Conservation (phyloP, 2,797 vertebrate species). For the Chaunax sp. region DNA sequence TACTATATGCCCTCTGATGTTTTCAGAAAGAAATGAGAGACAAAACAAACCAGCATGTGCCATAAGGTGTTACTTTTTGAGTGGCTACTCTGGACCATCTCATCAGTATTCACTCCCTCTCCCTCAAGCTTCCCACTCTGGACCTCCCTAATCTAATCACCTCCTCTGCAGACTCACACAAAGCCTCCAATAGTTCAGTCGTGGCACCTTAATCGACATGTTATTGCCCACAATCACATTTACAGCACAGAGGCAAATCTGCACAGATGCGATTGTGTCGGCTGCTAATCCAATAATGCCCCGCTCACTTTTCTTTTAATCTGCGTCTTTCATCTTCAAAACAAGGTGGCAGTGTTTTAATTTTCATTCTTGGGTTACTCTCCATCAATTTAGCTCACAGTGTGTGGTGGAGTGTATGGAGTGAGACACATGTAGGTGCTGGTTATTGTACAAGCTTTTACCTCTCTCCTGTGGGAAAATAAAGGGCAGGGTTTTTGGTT, state of each 20-base stretch:
- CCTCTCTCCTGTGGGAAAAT: constrained; percentile 74
- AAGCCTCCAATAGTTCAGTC: constrained; percentile 91
- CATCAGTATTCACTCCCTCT: constrained; percentile 74
- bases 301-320: constrained; percentile 84
- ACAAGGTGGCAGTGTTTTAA: constrained; percentile 88
- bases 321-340: constrained; percentile 87
- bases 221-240: constrained; percentile 98
- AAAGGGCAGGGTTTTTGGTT: constrained; percentile 58
- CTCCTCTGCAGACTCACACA: constrained; percentile 92
- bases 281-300: constrained; percentile 91
- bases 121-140: constrained; percentile 72
- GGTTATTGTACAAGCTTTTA: constrained; percentile 78
- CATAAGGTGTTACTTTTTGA: constrained; percentile 51
- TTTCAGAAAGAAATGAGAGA: constrained; percentile 5
- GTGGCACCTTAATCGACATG: constrained; percentile 90
- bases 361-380: constrained; percentile 75
- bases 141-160: constrained; percentile 87
- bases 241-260: constrained; percentile 94
- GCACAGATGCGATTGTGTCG: constrained; percentile 93
- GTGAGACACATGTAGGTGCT: constrained; percentile 78
- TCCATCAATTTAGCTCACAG: constrained; percentile 68
- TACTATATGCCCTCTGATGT: neutral
- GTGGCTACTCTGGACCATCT: constrained; percentile 49
- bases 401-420: constrained; percentile 73
- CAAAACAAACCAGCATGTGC: constrained; percentile 28